Percentiles rank a stretch among this genome's conserved stretches.
phyloP scores from a whole-genome alignment of 2,797 vertebrate species.

The Gymnopithys bicolor region DNA sequence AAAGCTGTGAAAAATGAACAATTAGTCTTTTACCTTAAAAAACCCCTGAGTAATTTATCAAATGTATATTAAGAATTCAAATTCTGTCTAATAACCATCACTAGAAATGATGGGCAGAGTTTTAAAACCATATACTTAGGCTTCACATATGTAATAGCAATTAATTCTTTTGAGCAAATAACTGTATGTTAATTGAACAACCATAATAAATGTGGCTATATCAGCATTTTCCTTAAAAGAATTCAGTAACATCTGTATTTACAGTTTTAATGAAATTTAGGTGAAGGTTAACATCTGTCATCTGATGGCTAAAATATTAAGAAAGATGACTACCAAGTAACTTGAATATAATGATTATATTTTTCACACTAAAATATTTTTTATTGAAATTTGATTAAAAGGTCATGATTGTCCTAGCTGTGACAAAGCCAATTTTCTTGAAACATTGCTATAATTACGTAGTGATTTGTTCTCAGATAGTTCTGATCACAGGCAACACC shows the following conservation, averaged over 20 bases:
- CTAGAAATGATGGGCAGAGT: neutral
- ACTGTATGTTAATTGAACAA: neutral
- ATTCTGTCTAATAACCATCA: neutral
- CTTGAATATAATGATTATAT: neutral
- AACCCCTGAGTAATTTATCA: neutral
- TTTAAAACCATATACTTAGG: neutral
- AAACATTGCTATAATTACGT: neutral
- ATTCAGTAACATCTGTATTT: neutral
- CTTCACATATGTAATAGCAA: neutral
- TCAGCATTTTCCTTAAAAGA: neutral
- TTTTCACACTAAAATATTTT: neutral
- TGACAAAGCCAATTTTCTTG: neutral
- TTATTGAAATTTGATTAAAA: neutral
- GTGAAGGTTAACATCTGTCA: neutral
- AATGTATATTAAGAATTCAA: neutral
- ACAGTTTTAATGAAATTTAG: neutral
- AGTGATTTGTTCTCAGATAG: neutral
- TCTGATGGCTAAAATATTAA: neutral
- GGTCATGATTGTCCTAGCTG: neutral
- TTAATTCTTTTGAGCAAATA: neutral
- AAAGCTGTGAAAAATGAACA: neutral
- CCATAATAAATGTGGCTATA: neutral
- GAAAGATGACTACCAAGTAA: neutral
- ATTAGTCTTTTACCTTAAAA: neutral
- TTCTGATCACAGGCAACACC: neutral